Conservation (phyloP, 2,797 vertebrate genomes). For the Pipistrellus nathusii region DNA sequence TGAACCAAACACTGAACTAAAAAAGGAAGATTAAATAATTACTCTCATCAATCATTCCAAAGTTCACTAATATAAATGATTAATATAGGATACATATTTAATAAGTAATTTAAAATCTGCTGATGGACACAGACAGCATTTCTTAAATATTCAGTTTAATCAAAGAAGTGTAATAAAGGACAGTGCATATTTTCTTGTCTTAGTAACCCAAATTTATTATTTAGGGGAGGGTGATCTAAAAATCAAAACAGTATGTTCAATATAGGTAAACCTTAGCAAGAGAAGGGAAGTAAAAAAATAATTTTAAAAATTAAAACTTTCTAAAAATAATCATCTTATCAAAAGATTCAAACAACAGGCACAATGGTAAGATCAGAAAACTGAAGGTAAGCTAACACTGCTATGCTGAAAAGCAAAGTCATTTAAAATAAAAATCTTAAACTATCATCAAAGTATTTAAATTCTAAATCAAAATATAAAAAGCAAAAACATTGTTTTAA, state of each 20-base stretch:
- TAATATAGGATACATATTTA: slow-evolving; percentile 4
- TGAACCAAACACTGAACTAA: slow-evolving; percentile 36
- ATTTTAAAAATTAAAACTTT: slow-evolving; percentile 29
- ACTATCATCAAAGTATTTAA: slow-evolving; percentile 26
- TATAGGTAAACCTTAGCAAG: not conserved
- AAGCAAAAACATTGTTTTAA: slow-evolving; percentile 40
- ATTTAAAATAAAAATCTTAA: slow-evolving; percentile 58
- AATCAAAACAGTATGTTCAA: not conserved
- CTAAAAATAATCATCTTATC: slow-evolving; percentile 43
- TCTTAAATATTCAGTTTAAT: slow-evolving; percentile 53
- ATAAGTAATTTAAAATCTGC: slow-evolving; percentile 58
- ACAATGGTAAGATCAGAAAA: not conserved
- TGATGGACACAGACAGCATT: not conserved
- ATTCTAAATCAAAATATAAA: slow-evolving; percentile 56
- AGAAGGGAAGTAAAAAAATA: slow-evolving; percentile 14
- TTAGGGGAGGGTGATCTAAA: not conserved
- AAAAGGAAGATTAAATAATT: slow-evolving; percentile 57
- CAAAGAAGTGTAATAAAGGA: slow-evolving; percentile 10
- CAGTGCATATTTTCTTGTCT: not conserved
- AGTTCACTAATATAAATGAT: slow-evolving; percentile 24
- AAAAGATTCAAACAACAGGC: slow-evolving; percentile 50
- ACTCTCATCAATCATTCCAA: slow-evolving; percentile 53
- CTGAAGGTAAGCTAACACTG: not conserved
- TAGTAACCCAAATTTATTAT: not conserved
- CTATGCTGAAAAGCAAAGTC: slow-evolving; percentile 23